Percentiles rank a stretch among this genome's conserved stretches.
These are phyloP conservation scores for Geotrupes spiniger DNA, from an alignment of 2,888 invertebrate species.

Conservation along the genomic window DNA sequence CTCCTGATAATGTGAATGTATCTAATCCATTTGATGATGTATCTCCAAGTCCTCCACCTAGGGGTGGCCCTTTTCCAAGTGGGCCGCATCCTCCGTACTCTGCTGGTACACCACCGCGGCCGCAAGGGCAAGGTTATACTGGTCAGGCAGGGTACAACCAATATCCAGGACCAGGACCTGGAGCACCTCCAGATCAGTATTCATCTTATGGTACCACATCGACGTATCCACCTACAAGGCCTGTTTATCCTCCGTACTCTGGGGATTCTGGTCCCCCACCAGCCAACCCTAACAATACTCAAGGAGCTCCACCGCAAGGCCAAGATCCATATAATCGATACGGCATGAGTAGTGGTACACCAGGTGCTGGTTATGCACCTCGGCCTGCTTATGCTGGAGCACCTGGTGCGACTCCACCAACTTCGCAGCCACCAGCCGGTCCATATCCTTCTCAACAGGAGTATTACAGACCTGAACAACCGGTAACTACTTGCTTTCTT, in stretches of 20 bases:
- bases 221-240: conserved; percentile 61
- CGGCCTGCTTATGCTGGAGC: conserved; percentile 44
- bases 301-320: conserved; percentile 43
- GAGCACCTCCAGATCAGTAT: conserved; percentile 56
- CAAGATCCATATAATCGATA: conserved; percentile 49
- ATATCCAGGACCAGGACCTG: conserved; percentile 62
- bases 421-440: conserved; percentile 52
- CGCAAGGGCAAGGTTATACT: conserved; percentile 53
- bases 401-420: conserved; percentile 38
- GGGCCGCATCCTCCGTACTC: conserved; percentile 51
- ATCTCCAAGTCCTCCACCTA: conserved; percentile 53
- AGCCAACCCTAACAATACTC: conserved; percentile 28
- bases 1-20: conserved; percentile 76
- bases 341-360: conserved; percentile 36
- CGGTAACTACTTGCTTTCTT: conserved; percentile 29
- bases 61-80: conserved; percentile 46
- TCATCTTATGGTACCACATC: conserved; percentile 48
- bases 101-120: conserved; percentile 47
- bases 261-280: conserved; percentile 49
- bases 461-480: conserved; percentile 54
- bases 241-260: conserved; percentile 74
- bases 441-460: conserved; percentile 56
- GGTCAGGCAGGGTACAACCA: conserved; percentile 62
- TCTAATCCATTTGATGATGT: conserved; percentile 84
- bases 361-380: conserved; percentile 41